phyloP scores from a whole-genome alignment of 1,140 invertebrate genomes.

The Drosophila kepulauana region DNA sequence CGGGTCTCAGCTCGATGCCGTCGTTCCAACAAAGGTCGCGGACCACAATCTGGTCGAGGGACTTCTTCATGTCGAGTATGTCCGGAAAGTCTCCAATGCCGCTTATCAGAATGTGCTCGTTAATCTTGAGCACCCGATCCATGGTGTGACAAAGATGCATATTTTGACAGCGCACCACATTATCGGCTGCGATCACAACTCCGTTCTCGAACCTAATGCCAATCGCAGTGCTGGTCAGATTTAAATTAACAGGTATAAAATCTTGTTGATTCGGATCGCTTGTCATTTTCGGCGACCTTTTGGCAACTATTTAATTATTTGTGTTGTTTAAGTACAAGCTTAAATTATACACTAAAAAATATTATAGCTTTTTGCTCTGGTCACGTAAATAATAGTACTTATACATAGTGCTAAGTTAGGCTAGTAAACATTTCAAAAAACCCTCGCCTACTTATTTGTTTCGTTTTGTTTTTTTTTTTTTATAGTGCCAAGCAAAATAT shows the following conservation, averaged over 20 bases:
- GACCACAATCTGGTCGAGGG: conserved; percentile 95
- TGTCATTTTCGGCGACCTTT: background rate
- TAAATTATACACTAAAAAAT: too few relatives aligned
- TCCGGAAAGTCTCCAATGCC: conserved; percentile 97
- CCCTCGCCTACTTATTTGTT: conserved; percentile 3
- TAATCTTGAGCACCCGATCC: conserved; percentile 92
- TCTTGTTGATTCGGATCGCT: too few relatives aligned
- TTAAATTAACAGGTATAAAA: background rate
- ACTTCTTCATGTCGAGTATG: conserved; percentile 94
- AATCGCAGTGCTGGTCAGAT: conserved; percentile 89
- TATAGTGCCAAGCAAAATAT: conserved; percentile 35
- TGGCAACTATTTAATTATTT: too few relatives aligned
- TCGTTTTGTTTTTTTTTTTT: background rate
- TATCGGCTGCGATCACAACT: conserved; percentile 95
- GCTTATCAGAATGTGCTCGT: conserved; percentile 90
- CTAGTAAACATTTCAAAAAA: background rate
- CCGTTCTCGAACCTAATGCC: conserved; percentile 95
- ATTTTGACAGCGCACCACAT: conserved; percentile 96
- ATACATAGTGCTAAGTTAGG: background rate
- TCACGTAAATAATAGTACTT: too few relatives aligned
- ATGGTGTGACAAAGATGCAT: conserved; percentile 94
- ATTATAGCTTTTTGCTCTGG: too few relatives aligned
- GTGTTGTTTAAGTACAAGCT: too few relatives aligned
- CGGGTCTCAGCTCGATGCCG: conserved; percentile 92
- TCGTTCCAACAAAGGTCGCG: conserved; percentile 96